Evolutionary conservation across 2,113 vertebrate species (phyloP), one percentile per base, ranked within the genome.

Genomic region (Pachyramphus minor): DNA sequence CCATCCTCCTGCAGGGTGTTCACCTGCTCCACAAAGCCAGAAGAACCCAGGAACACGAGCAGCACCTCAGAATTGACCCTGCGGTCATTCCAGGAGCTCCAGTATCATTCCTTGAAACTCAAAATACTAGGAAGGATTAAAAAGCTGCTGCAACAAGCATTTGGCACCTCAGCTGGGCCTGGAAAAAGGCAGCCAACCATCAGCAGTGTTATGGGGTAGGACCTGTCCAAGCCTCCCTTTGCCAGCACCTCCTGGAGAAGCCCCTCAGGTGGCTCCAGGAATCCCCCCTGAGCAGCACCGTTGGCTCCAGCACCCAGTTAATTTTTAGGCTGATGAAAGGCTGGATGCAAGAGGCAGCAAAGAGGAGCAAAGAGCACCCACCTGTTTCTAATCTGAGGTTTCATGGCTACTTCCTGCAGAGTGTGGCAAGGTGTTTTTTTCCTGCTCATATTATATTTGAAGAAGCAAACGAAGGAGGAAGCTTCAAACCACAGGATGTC

Each of bases 341-440:
- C 37, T 2, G 62, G 11, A 17, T 2, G 63, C 9, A 2, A 33
- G 62, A 64, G 49, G 60, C 53, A 83, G 90, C 80, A 72, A 66
- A 19, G 6, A 95, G 93, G 91, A 79, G 87, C 67, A 42, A 84
- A 92, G 59, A 25, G 95, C 93, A 97, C 96, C 96, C 95, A 98
- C 97, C 97, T 97, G 95, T 58, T 91, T 91, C 87, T 13, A 39
- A 20, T 33, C 95, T 79, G 92, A 94, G 96, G 95, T 90, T 94
- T 93, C 44, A 10, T 49, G 56, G 95, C 94, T 59, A 47, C 83
- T 91, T 90, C 94, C 94, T 92, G 89, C 68, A 49, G 8, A 31
- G 50, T 49, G 93, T 90, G 82, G 77, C 84, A 67, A 83, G 19
- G 6, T 94, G 88, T 93, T 96, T 85, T 85, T 87, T 90, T 94